Conservation (phyloP, 2,797 vertebrate species). For the Protosalanx chinensis region DNA sequence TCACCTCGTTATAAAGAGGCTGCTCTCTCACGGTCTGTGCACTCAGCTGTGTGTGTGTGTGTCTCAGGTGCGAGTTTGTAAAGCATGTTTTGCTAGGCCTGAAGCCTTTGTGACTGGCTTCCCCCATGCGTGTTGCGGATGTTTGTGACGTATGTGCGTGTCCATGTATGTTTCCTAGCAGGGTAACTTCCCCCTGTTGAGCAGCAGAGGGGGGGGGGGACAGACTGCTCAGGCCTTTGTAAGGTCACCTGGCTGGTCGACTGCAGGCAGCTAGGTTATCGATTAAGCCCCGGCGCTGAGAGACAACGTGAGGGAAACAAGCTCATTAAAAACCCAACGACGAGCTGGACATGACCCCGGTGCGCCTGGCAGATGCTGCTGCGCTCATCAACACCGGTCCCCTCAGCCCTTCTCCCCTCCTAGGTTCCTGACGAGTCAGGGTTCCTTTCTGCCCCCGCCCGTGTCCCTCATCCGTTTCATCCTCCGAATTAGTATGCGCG, state of each 20-base stretch:
- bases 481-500: background rate
- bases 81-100: background rate
- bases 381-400: background rate
- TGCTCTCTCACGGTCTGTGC: constrained; percentile 34
- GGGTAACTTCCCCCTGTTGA: too few species aligned
- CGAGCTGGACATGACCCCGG: background rate
- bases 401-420: background rate
- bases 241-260: too few species aligned
- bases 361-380: background rate
- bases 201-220: too few species aligned
- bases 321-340: background rate
- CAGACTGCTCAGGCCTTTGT: too few species aligned
- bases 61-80: background rate
- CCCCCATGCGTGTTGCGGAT: too few species aligned
- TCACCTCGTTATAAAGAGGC: constrained; percentile 51
- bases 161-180: too few species aligned
- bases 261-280: too few species aligned
- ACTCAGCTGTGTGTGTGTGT: constrained; percentile 40
- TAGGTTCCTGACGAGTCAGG: too few species aligned
- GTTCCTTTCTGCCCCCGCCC: background rate
- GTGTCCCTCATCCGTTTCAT: background rate
- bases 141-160: too few species aligned
- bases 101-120: background rate
- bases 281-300: background rate
- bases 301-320: background rate